These are phyloP conservation scores for Fulica atra DNA, from an alignment of 2,113 vertebrate species.

Conservation along the genomic window DNA sequence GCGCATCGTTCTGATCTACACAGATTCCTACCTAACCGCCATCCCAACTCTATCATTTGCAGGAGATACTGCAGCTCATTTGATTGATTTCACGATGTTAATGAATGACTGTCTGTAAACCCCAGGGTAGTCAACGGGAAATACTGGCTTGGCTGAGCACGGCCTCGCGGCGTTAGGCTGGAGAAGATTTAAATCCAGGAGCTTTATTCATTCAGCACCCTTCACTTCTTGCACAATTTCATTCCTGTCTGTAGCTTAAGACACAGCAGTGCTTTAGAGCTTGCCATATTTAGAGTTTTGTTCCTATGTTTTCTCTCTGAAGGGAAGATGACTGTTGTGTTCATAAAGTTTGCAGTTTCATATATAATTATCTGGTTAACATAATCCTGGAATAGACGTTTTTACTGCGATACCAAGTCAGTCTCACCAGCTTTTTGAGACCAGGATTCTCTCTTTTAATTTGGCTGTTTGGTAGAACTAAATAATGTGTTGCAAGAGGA, in stretches of 20 bases:
- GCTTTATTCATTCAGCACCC: background rate
- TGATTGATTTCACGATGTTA: background rate
- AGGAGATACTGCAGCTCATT: background rate
- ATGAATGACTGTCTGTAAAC: background rate
- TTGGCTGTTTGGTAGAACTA: background rate
- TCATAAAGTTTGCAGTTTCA: background rate
- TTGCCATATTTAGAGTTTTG: background rate
- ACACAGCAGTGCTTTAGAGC: background rate
- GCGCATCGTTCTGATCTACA: background rate
- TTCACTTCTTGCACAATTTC: background rate
- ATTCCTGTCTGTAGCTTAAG: background rate
- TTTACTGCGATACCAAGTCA: background rate
- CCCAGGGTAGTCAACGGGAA: fast-evolving
- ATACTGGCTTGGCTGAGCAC: background rate
- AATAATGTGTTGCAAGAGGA: background rate
- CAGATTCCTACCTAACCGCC: background rate
- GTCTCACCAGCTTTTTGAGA: background rate
- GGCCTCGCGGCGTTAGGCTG: background rate
- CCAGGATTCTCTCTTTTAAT: background rate
- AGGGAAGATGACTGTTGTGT: background rate
- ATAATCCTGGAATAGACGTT: background rate
- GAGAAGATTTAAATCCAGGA: background rate
- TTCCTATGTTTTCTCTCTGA: background rate
- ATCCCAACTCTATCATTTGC: background rate
- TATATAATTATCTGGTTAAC: background rate